phyloP scores from a whole-genome alignment of 2,888 invertebrate species.

The Xestia xanthographa region DNA sequence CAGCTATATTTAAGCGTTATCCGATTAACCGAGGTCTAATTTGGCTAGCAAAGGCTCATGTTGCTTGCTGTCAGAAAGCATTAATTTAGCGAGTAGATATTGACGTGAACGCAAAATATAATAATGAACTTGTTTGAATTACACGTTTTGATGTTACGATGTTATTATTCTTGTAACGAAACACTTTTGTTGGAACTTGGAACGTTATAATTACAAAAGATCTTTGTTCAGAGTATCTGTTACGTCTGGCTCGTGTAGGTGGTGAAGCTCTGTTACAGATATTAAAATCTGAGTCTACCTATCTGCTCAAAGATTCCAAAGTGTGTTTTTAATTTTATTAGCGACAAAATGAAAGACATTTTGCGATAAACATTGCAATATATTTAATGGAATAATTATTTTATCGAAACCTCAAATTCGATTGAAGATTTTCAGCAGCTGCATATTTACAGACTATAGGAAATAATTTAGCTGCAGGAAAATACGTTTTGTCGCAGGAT shows the following conservation, averaged over 20 bases:
- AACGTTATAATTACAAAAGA: slow-evolving; percentile 57
- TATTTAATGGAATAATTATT: no score
- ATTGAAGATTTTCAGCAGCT: no score
- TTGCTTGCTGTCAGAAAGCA: slow-evolving; percentile 63
- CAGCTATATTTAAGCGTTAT: slow-evolving; percentile 54
- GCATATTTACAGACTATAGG: no score
- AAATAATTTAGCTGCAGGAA: no score
- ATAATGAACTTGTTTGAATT: slow-evolving; percentile 60
- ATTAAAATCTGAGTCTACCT: slow-evolving; percentile 8
- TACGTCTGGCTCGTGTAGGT: slow-evolving; percentile 28
- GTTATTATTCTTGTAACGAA: slow-evolving; percentile 53
- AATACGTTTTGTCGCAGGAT: no score
- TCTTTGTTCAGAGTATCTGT: slow-evolving; percentile 58
- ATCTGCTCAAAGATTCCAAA: slow-evolving; percentile 2
- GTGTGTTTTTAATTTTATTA: not conserved
- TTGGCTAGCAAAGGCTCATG: slow-evolving; percentile 59
- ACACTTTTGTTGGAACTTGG: slow-evolving; percentile 52
- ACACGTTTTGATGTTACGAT: slow-evolving; percentile 50
- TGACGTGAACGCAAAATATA: slow-evolving; percentile 63
- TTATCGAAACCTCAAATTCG: no score
- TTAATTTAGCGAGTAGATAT: slow-evolving; percentile 54
- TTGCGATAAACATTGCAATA: no score
- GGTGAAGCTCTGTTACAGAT: not conserved
- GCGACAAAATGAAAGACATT: no score
- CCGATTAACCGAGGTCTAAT: slow-evolving; percentile 59